Conservation (phyloP, 2,113 vertebrate species). For the Epinephelus cyanopodus region DNA sequence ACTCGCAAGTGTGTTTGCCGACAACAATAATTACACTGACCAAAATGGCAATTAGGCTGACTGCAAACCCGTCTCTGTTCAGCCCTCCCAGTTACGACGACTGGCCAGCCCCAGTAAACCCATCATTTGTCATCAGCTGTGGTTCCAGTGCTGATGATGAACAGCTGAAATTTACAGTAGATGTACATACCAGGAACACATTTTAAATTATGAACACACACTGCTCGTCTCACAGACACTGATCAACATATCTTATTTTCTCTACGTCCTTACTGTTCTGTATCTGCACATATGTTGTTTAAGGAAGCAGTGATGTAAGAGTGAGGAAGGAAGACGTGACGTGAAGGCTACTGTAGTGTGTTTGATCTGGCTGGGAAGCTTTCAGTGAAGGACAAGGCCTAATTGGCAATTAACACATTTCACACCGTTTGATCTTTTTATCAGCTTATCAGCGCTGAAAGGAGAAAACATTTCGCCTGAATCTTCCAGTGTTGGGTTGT, state of each 20-base stretch:
- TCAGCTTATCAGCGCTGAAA: neutral
- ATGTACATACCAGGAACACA: neutral
- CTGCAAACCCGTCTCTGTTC: slow-evolving; percentile 37
- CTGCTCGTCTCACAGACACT: neutral
- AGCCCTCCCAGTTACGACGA: slow-evolving; percentile 35
- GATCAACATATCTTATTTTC: neutral
- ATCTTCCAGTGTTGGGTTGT: too few relatives aligned
- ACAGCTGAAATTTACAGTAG: neutral
- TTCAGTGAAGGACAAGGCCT: neutral
- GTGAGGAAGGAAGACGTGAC: slow-evolving; percentile 20
- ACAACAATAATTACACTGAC: slow-evolving; percentile 78
- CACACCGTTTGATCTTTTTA: neutral
- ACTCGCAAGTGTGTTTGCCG: slow-evolving; percentile 14
- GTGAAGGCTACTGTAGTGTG: neutral
- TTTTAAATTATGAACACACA: neutral
- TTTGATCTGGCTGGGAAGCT: neutral
- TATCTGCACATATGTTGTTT: neutral
- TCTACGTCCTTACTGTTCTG: neutral
- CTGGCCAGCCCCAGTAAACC: slow-evolving; percentile 47
- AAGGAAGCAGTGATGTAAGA: slow-evolving; percentile 33
- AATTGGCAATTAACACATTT: slow-evolving; percentile 19
- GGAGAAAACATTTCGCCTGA: neutral
- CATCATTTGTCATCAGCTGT: slow-evolving; percentile 41
- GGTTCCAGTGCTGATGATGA: neutral
- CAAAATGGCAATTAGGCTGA: slow-evolving; percentile 71